Percentiles rank a stretch among this genome's conserved stretches.
These are phyloP conservation scores for Corvus cornix DNA, from an alignment of 2,113 vertebrate species.

Conservation along the genomic window DNA sequence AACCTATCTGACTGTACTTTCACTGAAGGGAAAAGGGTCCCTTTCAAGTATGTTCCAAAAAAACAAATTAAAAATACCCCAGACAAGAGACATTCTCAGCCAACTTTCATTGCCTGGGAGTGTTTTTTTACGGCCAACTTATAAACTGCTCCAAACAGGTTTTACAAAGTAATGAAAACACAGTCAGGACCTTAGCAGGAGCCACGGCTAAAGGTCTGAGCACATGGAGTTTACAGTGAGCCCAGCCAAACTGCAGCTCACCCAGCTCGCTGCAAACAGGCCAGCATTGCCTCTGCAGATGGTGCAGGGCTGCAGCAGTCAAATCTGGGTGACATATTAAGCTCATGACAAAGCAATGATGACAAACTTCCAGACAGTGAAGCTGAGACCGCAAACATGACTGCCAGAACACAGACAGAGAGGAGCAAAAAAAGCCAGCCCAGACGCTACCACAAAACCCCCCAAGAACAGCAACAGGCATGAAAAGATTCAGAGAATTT, in stretches of 20 bases:
- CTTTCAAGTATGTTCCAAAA: background rate
- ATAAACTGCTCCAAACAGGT: background rate
- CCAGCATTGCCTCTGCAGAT: background rate
- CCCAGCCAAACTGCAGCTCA: background rate
- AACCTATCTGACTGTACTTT: background rate
- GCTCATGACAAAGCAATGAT: background rate
- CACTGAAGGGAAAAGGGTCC: background rate
- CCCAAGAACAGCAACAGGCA: background rate
- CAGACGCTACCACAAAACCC: background rate
- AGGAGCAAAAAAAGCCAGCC: background rate
- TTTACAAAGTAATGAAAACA: background rate
- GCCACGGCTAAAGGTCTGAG: background rate
- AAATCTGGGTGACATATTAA: background rate
- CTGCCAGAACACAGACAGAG: background rate
- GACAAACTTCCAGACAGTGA: constrained; percentile 10
- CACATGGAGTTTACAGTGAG: background rate
- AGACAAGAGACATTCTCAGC: background rate
- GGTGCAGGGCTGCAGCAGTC: background rate
- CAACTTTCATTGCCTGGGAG: background rate
- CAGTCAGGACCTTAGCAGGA: background rate
- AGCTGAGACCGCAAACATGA: background rate
- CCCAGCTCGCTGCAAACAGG: background rate
- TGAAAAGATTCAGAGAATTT: background rate
- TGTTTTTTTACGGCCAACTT: background rate
- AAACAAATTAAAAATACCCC: background rate